phyloP scores from a whole-genome alignment of 2,888 invertebrate species.

The Tuberolachnus salignus region DNA sequence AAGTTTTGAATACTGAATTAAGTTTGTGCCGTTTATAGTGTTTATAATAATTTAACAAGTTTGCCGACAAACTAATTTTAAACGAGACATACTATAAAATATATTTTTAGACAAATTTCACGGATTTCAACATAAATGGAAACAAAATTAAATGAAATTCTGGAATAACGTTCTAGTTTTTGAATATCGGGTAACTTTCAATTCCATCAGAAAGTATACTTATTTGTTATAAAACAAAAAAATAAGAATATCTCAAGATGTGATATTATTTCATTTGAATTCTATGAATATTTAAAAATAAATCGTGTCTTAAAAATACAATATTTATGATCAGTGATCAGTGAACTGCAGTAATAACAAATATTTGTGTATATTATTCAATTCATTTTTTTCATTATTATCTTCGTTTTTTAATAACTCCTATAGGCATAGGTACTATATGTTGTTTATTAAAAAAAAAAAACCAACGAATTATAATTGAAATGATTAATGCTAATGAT shows the following conservation, averaged over 20 bases:
- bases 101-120: not conserved
- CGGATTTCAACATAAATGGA: not conserved
- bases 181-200: not conserved
- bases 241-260: not conserved
- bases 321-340: not conserved
- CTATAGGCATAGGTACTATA: too few relatives aligned
- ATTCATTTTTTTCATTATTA: not conserved
- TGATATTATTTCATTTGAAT: constrained; percentile 4
- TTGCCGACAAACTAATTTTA: not conserved
- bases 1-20: too few relatives aligned
- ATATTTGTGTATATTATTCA: constrained; percentile 7
- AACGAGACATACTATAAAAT: not conserved
- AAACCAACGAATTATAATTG: too few relatives aligned
- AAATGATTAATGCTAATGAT: too few relatives aligned
- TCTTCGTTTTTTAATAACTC: too few relatives aligned
- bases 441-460: too few relatives aligned
- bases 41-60: not conserved
- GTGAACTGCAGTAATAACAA: too few relatives aligned
- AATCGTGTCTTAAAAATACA: not conserved
- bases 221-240: too few relatives aligned
- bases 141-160: not conserved
- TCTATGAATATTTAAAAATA: not conserved
- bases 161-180: not conserved
- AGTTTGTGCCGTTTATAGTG: too few relatives aligned
- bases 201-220: not conserved